Conservation (phyloP, 2,888 invertebrate species). For the Clitarchus hookeri region DNA sequence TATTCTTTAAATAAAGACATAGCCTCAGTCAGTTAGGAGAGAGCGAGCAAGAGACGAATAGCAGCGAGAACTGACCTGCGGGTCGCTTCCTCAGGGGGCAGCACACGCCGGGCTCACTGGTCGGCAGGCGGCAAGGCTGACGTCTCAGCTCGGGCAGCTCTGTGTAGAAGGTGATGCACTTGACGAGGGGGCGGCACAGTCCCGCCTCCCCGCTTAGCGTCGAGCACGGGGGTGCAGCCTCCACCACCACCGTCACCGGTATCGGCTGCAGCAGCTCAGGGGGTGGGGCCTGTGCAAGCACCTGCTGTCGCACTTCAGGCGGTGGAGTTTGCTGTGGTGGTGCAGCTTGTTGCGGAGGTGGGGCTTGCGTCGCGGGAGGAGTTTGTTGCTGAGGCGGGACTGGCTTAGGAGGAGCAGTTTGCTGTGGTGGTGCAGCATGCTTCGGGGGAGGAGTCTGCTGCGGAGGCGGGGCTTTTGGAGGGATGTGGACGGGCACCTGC, state of each 20-base stretch:
- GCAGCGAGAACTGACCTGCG: background rate
- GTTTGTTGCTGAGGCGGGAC: conserved; percentile 27
- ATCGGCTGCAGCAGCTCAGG: background rate
- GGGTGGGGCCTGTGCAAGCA: background rate
- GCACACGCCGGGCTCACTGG: conserved; percentile 51
- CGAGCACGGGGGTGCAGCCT: conserved; percentile 44
- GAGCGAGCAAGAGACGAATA: no score
- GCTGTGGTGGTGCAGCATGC: background rate
- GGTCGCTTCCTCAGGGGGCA: conserved; percentile 46
- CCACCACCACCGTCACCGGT: background rate
- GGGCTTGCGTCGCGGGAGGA: background rate
- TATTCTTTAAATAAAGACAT: no score
- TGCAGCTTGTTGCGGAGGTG: background rate
- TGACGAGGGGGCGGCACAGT: conserved; percentile 50
- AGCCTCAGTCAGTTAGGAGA: no score
- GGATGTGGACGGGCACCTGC: background rate
- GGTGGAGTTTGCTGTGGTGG: background rate
- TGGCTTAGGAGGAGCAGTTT: conserved; percentile 25
- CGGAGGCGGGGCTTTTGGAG: background rate
- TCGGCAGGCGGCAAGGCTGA: conserved; percentile 50
- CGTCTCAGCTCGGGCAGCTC: conserved; percentile 51
- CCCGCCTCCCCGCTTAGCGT: conserved; percentile 48
- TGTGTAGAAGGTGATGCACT: conserved; percentile 51
- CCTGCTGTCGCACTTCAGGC: background rate
- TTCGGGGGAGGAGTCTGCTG: conserved; percentile 23